phyloP scores from a whole-genome alignment of 2,113 vertebrate species.

The Opisthocomus hoazin region DNA sequence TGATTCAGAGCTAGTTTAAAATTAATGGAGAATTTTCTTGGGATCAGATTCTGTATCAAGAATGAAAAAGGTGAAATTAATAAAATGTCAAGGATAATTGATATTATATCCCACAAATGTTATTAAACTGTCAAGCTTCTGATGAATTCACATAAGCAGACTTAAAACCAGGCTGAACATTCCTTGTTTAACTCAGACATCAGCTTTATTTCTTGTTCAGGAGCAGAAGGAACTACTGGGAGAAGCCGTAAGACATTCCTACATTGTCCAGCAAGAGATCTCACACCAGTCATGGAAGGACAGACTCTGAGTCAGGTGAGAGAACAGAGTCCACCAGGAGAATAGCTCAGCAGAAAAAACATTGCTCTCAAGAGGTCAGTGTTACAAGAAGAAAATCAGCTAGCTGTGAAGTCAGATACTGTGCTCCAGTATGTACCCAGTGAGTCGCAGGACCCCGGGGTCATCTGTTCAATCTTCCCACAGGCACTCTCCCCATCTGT shows the following conservation, averaged over 20 bases:
- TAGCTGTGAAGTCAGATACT: background rate
- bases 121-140: background rate
- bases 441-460: background rate
- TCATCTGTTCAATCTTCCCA: conserved; percentile 1
- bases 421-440: background rate
- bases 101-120: background rate
- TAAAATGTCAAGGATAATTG: background rate
- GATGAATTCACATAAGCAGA: background rate
- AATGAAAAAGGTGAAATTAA: conserved; percentile 13
- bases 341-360: background rate
- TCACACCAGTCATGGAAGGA: background rate
- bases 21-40: background rate
- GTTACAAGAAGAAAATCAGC: background rate
- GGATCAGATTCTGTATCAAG: background rate
- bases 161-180: background rate
- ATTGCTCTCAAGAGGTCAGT: background rate
- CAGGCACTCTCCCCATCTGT: background rate
- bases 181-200: background rate
- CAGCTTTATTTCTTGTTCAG: background rate
- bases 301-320: background rate
- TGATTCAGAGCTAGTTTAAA: conserved; percentile 12
- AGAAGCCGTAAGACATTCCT: background rate
- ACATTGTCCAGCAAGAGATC: background rate
- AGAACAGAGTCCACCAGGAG: background rate
- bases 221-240: background rate